Evolutionary conservation across 1,140 invertebrate species (phyloP), one percentile per base, ranked within the genome.

Genomic region (Camponotus pennsylvanicus): DNA sequence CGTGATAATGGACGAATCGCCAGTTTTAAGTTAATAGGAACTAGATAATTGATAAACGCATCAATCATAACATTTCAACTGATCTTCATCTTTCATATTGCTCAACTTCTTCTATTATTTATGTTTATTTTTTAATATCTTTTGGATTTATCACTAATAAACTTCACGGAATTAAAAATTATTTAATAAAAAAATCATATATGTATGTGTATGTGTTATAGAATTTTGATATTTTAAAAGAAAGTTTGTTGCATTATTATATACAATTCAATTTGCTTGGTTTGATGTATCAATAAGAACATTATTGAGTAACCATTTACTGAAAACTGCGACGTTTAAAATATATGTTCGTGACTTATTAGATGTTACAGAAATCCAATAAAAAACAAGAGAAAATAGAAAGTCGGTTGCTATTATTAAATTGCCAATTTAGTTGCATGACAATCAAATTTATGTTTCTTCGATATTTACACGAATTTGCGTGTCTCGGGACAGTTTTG

Each of bases 381-480:
- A 75, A 75, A 75, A 45, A 61, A 27, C 27, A 34, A 42, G 71
- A 71, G 15, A 42, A 49, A 61, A 27, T 6, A 21, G 18, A 42
- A 11, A 61, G 45, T n/a, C 55, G 13, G 45, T 63, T 83, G 42
- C 11, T 21, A 52, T 15, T 52, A 52, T 15, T 52, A 52, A 52
- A 27, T 57, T 80, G n/a, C 27, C 79, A 61, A 82, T 82, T 82
- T 73, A 59, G 67, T 82, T 42, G 57, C 55, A 63, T 75, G 79
- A 83, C 69, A 83, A 55, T 73, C 9, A 61, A 37, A 63, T 73
- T 75, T 61, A 82, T 83, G 18, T 37, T 75, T 75, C 79, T 57
- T 61, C 21, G 40, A 61, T 55, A 55, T 73, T 83, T 83, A 42
- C 42, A 57, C 42, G 57, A 83, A 73, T 32, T 83, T 32, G 79